Evolutionary conservation across 2,113 vertebrate genomes (phyloP).

Genomic region (Serilophus lunatus): DNA sequence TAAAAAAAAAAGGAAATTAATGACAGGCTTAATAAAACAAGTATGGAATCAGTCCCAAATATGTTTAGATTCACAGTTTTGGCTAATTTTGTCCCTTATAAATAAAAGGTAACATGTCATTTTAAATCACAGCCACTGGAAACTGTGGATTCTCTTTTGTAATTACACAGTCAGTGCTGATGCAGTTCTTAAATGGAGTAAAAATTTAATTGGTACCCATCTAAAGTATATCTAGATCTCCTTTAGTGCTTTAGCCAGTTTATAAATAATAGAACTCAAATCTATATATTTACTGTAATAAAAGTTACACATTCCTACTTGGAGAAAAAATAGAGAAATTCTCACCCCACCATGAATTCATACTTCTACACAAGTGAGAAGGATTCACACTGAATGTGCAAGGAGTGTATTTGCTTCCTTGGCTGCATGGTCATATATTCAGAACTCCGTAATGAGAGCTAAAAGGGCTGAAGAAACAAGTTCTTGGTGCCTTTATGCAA

Average conservation of each 20-base stretch:
- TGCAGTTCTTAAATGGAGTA: background rate
- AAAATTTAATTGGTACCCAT: background rate
- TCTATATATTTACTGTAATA: background rate
- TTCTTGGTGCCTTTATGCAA: background rate
- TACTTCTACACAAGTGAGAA: background rate
- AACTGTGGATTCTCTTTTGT: background rate
- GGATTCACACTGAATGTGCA: background rate
- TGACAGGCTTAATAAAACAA: conserved; percentile 1
- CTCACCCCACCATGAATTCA: background rate
- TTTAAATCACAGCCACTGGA: background rate
- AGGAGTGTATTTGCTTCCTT: fast-evolving
- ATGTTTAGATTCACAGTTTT: conserved; percentile 39
- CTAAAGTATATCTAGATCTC: background rate
- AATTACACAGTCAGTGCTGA: background rate
- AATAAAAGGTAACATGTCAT: background rate
- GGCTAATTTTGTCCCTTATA: conserved; percentile 3
- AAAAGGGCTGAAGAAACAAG: background rate
- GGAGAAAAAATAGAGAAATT: background rate
- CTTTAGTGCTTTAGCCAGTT: background rate
- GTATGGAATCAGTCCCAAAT: background rate
- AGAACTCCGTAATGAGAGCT: background rate
- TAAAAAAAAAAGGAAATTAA: background rate
- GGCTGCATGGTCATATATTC: background rate
- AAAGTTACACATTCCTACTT: background rate
- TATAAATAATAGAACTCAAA: background rate